Evolutionary conservation across 2,888 invertebrate genomes (phyloP).

Genomic region (Heterodera filipjevi): DNA sequence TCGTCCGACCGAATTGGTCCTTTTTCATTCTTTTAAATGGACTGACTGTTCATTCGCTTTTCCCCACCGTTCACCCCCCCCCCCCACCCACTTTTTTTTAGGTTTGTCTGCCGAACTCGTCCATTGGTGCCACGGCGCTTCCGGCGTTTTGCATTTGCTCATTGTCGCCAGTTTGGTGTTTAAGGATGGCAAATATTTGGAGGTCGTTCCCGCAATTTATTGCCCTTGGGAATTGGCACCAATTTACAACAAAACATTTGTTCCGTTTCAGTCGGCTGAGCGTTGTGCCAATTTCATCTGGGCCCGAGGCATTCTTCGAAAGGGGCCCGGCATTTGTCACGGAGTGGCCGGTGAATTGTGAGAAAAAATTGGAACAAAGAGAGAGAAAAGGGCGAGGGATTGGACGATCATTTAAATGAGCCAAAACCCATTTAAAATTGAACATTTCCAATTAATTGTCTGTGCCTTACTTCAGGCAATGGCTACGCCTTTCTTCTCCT

Average conservation of each 20-base stretch:
- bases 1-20: constrained; percentile 37
- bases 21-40: background rate
- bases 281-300: constrained; percentile 79
- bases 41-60: background rate
- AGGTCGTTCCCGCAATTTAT: constrained; percentile 71
- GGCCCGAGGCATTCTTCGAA: constrained; percentile 80
- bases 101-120: constrained; percentile 36
- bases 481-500: constrained; percentile 80
- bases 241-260: background rate
- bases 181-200: constrained; percentile 76
- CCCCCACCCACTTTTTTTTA: background rate
- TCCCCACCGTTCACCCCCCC: background rate
- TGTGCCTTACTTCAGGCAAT: background rate
- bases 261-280: constrained; percentile 74
- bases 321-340: constrained; percentile 86
- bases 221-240: background rate
- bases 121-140: constrained; percentile 81
- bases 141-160: constrained; percentile 78
- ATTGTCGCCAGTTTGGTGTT: constrained; percentile 79
- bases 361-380: background rate
- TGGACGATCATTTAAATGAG: no score
- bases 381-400: background rate
- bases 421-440: no score
- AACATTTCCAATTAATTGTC: constrained; percentile 21
- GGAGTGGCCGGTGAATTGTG: constrained; percentile 72